A percentile compares a stretch with the other conserved stretches of the same genome.
Evolutionary conservation across 2,888 invertebrate genomes (phyloP).

Genomic region (Lycocerus yunnanus): DNA sequence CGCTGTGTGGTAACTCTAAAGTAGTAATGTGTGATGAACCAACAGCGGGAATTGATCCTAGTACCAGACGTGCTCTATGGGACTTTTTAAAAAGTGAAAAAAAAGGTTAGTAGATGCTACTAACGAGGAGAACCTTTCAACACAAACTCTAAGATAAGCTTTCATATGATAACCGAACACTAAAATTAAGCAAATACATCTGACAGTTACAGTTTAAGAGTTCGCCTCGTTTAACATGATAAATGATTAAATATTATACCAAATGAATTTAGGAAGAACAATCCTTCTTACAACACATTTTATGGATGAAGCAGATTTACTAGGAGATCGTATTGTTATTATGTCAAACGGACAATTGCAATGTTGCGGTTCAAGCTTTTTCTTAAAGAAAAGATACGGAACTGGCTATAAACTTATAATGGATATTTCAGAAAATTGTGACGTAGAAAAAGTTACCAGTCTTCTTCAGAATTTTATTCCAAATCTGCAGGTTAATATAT

Average conservation of each 20-base stretch:
- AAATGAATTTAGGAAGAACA: slow-evolving; percentile 69
- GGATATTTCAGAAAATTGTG: slow-evolving; percentile 63
- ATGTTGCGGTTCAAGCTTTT: slow-evolving; percentile 81
- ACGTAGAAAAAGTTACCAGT: slow-evolving; percentile 59
- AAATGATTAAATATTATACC: too few relatives aligned
- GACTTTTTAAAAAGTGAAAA: slow-evolving; percentile 76
- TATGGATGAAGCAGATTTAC: slow-evolving; percentile 89
- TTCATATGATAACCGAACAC: too few relatives aligned
- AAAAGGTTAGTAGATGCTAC: slow-evolving; percentile 52
- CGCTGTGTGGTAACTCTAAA: slow-evolving; percentile 75
- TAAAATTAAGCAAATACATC: too few relatives aligned
- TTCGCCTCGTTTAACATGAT: too few relatives aligned
- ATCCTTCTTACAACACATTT: slow-evolving; percentile 84
- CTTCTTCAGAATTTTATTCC: slow-evolving; percentile 69
- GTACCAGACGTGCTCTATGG: slow-evolving; percentile 81
- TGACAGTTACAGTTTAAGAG: too few relatives aligned
- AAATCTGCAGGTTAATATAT: slow-evolving; percentile 54
- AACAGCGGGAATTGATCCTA: slow-evolving; percentile 86
- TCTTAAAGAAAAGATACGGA: slow-evolving; percentile 82
- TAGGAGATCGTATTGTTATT: slow-evolving; percentile 87
- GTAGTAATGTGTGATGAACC: slow-evolving; percentile 77
- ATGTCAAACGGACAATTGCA: slow-evolving; percentile 81
- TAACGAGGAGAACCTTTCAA: too few relatives aligned
- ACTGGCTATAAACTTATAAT: slow-evolving; percentile 81
- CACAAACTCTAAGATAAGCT: too few relatives aligned